These are phyloP conservation scores for Otolemur crassicaudatus DNA, from an alignment of 2,797 vertebrate species.

Conservation along the genomic window DNA sequence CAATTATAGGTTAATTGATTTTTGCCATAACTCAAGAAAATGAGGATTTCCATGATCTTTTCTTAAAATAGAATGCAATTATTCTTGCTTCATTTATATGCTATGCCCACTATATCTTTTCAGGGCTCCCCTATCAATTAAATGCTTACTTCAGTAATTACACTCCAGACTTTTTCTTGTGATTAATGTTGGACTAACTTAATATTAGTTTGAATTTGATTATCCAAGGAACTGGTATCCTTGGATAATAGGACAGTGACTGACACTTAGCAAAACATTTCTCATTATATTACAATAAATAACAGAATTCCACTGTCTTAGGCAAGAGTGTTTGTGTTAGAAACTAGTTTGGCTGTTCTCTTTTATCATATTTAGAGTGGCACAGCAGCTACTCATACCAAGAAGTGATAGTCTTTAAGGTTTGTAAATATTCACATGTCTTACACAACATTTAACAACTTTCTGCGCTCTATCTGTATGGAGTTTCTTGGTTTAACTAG, in stretches of 20 bases:
- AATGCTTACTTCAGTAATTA: conserved; percentile 29
- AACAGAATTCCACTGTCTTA: background rate
- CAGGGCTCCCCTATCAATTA: conserved; percentile 13
- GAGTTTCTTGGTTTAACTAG: background rate
- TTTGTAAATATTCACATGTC: background rate
- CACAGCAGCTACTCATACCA: background rate
- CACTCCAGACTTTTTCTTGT: conserved; percentile 5
- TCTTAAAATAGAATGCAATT: conserved; percentile 75
- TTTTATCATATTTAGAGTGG: background rate
- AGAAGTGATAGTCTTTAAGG: background rate
- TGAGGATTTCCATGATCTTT: conserved; percentile 71
- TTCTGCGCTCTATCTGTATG: background rate
- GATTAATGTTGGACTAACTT: conserved; percentile 70
- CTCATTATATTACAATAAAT: background rate
- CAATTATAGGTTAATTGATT: conserved; percentile 77
- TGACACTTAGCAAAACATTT: conserved; percentile 17
- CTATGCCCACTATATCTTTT: conserved; percentile 48
- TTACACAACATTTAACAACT: background rate
- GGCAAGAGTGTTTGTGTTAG: background rate
- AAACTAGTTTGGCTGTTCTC: background rate
- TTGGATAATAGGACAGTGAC: background rate
- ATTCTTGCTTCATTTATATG: conserved; percentile 76
- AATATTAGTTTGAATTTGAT: conserved; percentile 71
- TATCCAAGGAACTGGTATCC: conserved; percentile 19
- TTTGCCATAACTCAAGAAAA: conserved; percentile 67